phyloP scores from a whole-genome alignment of 2,113 vertebrate species.

The Vicugna pacos region DNA sequence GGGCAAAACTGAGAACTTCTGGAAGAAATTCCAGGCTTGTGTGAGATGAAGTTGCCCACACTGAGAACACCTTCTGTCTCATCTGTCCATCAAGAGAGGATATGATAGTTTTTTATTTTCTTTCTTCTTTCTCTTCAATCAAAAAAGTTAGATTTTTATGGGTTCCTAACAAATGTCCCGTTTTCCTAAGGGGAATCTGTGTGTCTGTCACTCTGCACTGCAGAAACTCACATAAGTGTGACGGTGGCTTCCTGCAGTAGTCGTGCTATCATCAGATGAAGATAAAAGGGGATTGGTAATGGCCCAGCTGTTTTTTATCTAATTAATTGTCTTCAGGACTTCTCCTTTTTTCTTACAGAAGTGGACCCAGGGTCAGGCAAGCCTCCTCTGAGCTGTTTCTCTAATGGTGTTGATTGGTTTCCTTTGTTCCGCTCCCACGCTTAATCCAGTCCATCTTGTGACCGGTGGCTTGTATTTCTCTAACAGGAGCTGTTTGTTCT shows the following conservation, averaged over 20 bases:
- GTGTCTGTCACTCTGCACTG: not conserved
- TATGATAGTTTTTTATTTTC: not conserved
- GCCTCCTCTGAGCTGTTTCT: not conserved
- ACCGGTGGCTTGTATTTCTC: not conserved
- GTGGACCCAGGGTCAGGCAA: not conserved
- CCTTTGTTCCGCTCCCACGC: not conserved
- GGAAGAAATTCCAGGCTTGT: not conserved
- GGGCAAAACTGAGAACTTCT: not conserved
- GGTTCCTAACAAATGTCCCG: not conserved
- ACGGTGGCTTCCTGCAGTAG: not conserved
- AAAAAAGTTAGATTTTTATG: slow-evolving; percentile 1
- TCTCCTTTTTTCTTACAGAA: not conserved
- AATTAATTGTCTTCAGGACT: not conserved
- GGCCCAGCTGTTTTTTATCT: not conserved
- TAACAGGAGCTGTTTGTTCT: slow-evolving; percentile 18
- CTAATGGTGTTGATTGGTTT: not conserved
- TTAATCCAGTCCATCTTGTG: not conserved
- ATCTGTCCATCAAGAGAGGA: not conserved
- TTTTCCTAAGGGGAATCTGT: not conserved
- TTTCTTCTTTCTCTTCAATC: not conserved
- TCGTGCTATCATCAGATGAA: not conserved
- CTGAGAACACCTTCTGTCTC: not conserved
- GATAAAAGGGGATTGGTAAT: not conserved
- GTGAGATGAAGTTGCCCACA: not conserved
- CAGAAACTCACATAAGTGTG: rapidly evolving